A percentile compares a stretch with the other conserved stretches of the same genome.
Evolutionary conservation across 2,113 vertebrate species (phyloP).

Genomic region (Anser cygnoides): DNA sequence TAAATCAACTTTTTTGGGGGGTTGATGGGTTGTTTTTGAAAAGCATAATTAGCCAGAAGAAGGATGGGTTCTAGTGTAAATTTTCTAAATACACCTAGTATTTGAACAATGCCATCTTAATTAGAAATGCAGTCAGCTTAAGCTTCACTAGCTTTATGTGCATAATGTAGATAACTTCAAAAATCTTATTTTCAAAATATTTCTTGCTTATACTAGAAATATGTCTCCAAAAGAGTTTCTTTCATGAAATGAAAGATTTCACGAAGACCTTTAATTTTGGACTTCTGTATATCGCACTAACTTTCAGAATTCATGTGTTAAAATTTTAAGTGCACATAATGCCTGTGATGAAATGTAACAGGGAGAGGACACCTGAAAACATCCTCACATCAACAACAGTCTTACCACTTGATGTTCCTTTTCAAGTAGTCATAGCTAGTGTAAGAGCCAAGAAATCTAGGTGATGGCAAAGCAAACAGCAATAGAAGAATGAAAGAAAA

Average conservation of each 20-base stretch:
- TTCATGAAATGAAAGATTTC: not conserved
- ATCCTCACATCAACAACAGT: slow-evolving; percentile 75
- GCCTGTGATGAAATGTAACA: slow-evolving; percentile 69
- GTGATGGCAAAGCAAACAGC: slow-evolving; percentile 80
- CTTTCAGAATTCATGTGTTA: not conserved
- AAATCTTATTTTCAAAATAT: not conserved
- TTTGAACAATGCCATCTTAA: slow-evolving; percentile 69
- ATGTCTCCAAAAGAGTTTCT: not conserved
- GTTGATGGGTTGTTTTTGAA: not conserved
- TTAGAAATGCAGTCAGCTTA: slow-evolving; percentile 69
- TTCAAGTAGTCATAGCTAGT: slow-evolving; percentile 84
- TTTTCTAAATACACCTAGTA: slow-evolving; percentile 65
- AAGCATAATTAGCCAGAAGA: not conserved
- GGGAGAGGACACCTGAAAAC: slow-evolving; percentile 70
- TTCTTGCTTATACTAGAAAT: not conserved
- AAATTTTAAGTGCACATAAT: slow-evolving; percentile 76
- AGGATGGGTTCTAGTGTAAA: not conserved
- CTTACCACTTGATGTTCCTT: slow-evolving; percentile 85
- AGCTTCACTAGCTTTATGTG: slow-evolving; percentile 76
- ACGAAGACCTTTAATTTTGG: not conserved
- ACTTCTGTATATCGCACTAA: not conserved
- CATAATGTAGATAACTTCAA: not conserved
- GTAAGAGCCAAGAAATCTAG: slow-evolving; percentile 85
- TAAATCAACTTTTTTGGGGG: not conserved
- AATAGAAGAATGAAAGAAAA: slow-evolving; percentile 80